phyloP scores from a whole-genome alignment of 2,888 invertebrate genomes.

The Cataglyphis livida region DNA sequence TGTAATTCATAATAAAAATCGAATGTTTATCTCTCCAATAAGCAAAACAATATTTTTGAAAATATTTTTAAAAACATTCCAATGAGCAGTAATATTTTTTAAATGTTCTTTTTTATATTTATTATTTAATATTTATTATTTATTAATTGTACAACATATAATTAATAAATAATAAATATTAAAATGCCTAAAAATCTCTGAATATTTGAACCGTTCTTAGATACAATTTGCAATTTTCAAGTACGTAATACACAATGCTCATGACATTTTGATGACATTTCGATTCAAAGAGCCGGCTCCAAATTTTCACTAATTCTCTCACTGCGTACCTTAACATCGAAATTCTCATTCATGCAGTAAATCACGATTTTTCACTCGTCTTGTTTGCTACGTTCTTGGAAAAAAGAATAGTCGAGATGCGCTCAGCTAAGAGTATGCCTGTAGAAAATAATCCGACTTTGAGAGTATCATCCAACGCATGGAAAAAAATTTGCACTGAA shows the following conservation, averaged over 20 bases:
- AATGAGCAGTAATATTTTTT: too few species aligned
- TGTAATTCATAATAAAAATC: not conserved
- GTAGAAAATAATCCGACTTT: conserved; percentile 9
- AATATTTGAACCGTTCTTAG: not conserved
- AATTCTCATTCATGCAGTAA: conserved; percentile 3
- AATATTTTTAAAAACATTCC: too few species aligned
- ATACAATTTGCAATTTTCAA: not conserved
- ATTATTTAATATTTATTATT: too few species aligned
- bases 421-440: not conserved
- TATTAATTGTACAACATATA: too few species aligned
- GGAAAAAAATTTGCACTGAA: not conserved
- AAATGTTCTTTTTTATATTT: too few species aligned
- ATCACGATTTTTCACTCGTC: not conserved
- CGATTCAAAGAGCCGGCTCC: not conserved
- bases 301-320: not conserved
- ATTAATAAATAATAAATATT: too few species aligned
- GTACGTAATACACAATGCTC: not conserved
- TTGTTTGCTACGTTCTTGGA: not conserved
- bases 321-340: not conserved
- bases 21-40: not conserved
- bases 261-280: not conserved
- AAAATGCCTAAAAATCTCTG: not conserved
- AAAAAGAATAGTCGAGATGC: not conserved
- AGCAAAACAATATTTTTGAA: too few species aligned
- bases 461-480: not conserved